A percentile compares a stretch with the other conserved stretches of the same genome.
Conservation (phyloP, 92 coral and sea anemone species). For the Zoanthus sansibaricus region DNA sequence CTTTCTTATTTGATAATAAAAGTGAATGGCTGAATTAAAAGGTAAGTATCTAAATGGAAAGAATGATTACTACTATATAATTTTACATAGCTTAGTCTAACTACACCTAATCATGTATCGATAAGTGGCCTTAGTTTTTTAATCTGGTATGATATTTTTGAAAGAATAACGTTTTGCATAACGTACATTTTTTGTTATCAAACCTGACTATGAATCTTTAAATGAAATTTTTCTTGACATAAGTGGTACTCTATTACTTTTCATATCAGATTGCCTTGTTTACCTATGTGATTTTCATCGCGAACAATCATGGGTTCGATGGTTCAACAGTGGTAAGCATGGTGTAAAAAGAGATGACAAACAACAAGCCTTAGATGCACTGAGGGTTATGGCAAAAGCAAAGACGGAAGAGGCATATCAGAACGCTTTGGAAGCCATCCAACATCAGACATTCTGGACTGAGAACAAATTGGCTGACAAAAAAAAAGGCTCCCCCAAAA, state of each 20-base stretch:
- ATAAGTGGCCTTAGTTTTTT: background rate
- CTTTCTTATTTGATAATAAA: background rate
- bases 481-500: constrained; percentile 19
- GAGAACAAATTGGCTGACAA: constrained; percentile 4
- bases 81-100: background rate
- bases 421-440: background rate
- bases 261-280: constrained; percentile 5
- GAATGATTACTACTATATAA: background rate
- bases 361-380: constrained; percentile 1
- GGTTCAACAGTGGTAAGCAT: constrained; percentile 5
- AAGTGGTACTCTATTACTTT: background rate
- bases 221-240: constrained; percentile 4
- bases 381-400: constrained; percentile 1
- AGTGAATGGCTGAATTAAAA: background rate
- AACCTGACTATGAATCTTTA: background rate
- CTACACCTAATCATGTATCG: background rate
- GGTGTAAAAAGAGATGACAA: constrained; percentile 7
- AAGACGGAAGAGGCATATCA: background rate
- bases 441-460: constrained; percentile 7
- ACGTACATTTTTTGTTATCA: background rate
- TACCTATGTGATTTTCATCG: constrained; percentile 16
- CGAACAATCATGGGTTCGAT: constrained; percentile 11
- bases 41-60: background rate
- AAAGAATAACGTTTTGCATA: background rate
- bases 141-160: background rate